Base-by-base conservation (phyloP, 2,113 vertebrate genomes). In the Serinus canaria region DNA sequence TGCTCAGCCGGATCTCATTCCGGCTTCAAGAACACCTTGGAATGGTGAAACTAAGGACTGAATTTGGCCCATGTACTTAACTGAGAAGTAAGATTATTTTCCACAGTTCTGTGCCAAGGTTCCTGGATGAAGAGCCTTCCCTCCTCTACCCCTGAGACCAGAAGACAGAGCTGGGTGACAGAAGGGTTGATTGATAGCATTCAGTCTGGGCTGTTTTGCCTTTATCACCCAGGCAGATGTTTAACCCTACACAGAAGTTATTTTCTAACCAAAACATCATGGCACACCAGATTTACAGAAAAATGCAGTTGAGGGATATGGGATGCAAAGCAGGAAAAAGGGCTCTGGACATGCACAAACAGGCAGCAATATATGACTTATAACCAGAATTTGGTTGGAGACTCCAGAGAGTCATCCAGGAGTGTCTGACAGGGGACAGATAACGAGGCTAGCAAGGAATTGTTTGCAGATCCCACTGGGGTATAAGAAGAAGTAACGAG, bases 231-330 rank as follows among this genome's bases (percentile, higher is more conserved):
- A 84, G 28, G 52, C 37, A 96, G 56, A 58, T 53, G 37, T 52
- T 95, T 92, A 92, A 70, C 33, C 77, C 63, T 50, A 85, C 6
- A 3, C 14, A 94, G 30, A 93, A 76, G 47, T 80, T 74, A 74
- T 78, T 94, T 96, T 83, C 90, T 59, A 80, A 94, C 44, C 49
- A 89, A 92, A 92, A 81, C 18, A 56, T 44, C 22, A 46, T 28
- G 44, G 67, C 27, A 83, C 0, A 0, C 3, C 39, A 85, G 39
- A 92, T 86, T 87, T 77, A 49, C 46, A 14, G 66, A 93, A 95
- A 90, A 93, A 85, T 18, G 46, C 37, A 56, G 13, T 15, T 56
- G 47, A 59, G 20, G 33, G 23, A 37, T 35, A 37, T 33, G 25
- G 52, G 30, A 72, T 52, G 19, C 56, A 94, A 72, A 92, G n/a